A percentile compares a stretch with the other conserved stretches of the same genome.
Evolutionary conservation across 2,113 vertebrate species (phyloP).

Genomic region (Ranitomeya imitator): DNA sequence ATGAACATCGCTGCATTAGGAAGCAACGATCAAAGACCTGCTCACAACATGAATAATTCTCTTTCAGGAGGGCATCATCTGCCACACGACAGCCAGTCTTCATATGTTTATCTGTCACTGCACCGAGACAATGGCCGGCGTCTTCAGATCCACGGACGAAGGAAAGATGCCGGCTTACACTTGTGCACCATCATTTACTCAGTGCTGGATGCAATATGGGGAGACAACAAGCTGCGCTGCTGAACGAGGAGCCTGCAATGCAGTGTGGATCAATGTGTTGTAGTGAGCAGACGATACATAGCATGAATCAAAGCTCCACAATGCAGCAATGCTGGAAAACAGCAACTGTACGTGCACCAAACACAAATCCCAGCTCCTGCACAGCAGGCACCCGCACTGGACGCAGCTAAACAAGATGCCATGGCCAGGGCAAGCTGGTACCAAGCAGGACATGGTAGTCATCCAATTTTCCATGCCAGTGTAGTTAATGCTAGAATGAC

Average conservation of each 20-base stretch:
- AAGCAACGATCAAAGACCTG: slow-evolving; percentile 22
- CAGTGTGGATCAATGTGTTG: slow-evolving; percentile 51
- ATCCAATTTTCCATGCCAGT: slow-evolving; percentile 31
- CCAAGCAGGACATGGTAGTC: neutral
- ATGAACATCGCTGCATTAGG: neutral
- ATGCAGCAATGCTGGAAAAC: slow-evolving; percentile 38
- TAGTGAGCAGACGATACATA: slow-evolving; percentile 4
- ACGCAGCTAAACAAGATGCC: neutral
- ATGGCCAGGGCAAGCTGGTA: neutral
- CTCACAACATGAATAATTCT: slow-evolving; percentile 15
- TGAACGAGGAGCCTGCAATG: slow-evolving; percentile 44
- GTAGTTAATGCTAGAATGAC: slow-evolving; percentile 57
- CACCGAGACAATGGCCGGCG: no score
- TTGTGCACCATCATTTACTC: neutral
- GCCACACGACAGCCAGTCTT: neutral
- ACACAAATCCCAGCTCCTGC: neutral
- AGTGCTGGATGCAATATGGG: slow-evolving; percentile 14
- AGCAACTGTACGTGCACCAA: neutral
- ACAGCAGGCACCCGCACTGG: neutral
- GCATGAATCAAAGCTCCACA: slow-evolving; percentile 38
- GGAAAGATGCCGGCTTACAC: neutral
- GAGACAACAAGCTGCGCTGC: slow-evolving; percentile 12
- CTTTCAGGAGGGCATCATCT: slow-evolving; percentile 6
- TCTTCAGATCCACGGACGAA: neutral
- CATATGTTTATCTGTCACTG: neutral